Conservation (phyloP, 2,113 vertebrate species). For the Vulpes lagopus region DNA sequence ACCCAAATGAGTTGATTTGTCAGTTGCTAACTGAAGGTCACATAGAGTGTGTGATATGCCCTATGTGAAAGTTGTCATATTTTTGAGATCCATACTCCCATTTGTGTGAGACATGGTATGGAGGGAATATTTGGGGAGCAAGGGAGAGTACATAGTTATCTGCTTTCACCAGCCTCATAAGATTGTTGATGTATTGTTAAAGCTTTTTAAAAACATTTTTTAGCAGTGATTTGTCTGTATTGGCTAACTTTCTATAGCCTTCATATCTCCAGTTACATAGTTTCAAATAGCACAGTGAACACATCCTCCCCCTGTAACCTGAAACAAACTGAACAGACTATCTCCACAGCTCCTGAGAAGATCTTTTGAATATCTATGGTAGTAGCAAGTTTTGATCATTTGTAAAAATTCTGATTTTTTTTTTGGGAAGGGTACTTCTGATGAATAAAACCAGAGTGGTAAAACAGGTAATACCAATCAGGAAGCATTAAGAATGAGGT, state of each 20-base stretch:
- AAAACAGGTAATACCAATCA: not conserved
- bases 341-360: not conserved
- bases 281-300: constrained; percentile 60
- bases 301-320: constrained; percentile 32
- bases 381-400: constrained; percentile 52
- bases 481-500: not conserved
- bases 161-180: constrained; percentile 27
- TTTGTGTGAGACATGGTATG: not conserved
- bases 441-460: constrained; percentile 46
- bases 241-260: constrained; percentile 51
- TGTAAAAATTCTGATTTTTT: not conserved
- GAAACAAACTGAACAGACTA: constrained; percentile 60
- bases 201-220: not conserved
- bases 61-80: constrained; percentile 38
- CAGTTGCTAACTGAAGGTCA: constrained; percentile 33
- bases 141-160: not conserved
- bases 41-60: not conserved
- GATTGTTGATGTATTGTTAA: constrained; percentile 1
- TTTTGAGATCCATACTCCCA: constrained; percentile 38
- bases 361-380: constrained; percentile 29
- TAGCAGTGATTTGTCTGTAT: constrained; percentile 39
- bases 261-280: constrained; percentile 60
- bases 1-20: not conserved
- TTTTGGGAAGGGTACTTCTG: constrained; percentile 44
- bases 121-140: not conserved